A percentile compares a stretch with the other conserved stretches of the same genome.
Evolutionary conservation across 2,113 vertebrate genomes (phyloP).

Genomic region (Amphilophus citrinellus): DNA sequence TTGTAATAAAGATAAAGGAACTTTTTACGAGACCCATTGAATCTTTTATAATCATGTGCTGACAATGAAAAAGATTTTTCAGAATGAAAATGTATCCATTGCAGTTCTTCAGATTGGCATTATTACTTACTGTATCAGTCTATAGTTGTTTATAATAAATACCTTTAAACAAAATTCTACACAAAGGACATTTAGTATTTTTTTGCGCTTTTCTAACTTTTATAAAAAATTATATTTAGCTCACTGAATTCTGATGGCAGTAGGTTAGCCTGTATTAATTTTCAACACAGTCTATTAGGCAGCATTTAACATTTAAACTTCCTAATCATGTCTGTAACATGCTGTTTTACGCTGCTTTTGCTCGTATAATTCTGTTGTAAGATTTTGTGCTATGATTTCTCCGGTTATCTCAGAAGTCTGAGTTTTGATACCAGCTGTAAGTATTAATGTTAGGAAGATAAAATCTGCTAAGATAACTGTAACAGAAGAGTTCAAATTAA

Average conservation of each 20-base stretch:
- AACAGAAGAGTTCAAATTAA: no score
- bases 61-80: neutral
- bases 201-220: neutral
- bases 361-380: neutral
- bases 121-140: neutral
- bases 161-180: neutral
- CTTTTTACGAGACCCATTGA: constrained; percentile 7
- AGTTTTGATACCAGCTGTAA: neutral
- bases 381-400: neutral
- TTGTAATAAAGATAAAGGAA: neutral
- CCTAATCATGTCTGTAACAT: no score
- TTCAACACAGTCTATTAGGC: neutral
- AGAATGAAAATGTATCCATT: neutral
- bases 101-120: neutral
- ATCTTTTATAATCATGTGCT: neutral
- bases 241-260: neutral
- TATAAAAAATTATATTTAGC: neutral
- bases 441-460: neutral
- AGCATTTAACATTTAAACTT: neutral
- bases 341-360: neutral
- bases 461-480: neutral
- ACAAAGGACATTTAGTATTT: neutral
- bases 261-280: neutral
- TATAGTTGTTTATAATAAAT: neutral
- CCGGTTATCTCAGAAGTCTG: no score